Conservation (phyloP, 2,888 invertebrate species). For the Ashinkailepas kermadecensis region DNA sequence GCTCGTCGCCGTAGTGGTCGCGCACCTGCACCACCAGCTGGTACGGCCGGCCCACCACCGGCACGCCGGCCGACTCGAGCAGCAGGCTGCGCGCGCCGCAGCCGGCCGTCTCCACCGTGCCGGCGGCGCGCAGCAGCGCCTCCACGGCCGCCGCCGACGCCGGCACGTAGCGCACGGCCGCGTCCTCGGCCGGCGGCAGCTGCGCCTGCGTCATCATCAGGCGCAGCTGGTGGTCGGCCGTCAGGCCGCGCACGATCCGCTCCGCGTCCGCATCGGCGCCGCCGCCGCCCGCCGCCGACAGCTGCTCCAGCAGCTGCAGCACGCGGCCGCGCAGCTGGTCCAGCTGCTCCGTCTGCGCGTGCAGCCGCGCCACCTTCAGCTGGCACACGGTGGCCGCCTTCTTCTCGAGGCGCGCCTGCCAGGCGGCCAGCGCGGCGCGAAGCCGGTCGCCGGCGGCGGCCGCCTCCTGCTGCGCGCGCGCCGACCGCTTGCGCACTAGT, state of each 20-base stretch:
- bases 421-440: conserved; percentile 1
- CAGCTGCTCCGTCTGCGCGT: conserved; percentile 7
- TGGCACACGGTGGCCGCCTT: conserved; percentile 14
- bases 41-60: conserved; percentile 15
- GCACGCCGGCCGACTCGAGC: background rate
- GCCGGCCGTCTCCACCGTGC: conserved; percentile 17
- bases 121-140: conserved; percentile 28
- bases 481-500: conserved; percentile 9
- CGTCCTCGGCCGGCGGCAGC: conserved; percentile 52
- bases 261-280: background rate
- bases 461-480: conserved; percentile 17
- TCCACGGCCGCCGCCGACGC: conserved; percentile 37
- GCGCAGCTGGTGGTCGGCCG: conserved; percentile 3
- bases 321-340: conserved; percentile 10
- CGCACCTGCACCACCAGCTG: conserved; percentile 17
- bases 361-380: conserved; percentile 6
- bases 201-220: background rate
- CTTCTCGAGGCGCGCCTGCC: background rate
- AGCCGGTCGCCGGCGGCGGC: conserved; percentile 7
- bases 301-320: background rate
- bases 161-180: conserved; percentile 45
- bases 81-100: background rate
- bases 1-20: conserved; percentile 23
- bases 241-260: conserved; percentile 3
- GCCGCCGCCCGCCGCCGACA: background rate